phyloP scores from a whole-genome alignment of 1,140 invertebrate species.

The Habropoda laboriosa region DNA sequence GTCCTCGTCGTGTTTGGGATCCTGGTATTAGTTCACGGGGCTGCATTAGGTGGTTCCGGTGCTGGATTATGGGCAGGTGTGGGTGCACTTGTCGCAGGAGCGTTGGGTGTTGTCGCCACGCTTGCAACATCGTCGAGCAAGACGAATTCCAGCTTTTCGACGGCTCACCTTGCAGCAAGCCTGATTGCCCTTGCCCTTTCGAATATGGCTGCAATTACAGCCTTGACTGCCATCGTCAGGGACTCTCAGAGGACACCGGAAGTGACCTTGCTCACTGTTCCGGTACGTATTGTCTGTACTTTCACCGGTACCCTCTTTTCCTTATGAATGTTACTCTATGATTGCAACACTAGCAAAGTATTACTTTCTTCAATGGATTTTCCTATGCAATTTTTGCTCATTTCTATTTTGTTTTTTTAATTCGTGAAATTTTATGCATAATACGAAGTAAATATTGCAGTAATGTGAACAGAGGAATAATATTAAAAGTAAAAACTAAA shows the following conservation, averaged over 20 bases:
- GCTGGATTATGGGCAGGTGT: constrained; percentile 82
- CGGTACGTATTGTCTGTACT: constrained; percentile 66
- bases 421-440: background rate
- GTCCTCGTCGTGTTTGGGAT: constrained; percentile 81
- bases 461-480: no score
- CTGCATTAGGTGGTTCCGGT: constrained; percentile 79
- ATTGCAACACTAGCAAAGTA: no score
- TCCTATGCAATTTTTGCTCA: background rate
- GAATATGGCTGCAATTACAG: constrained; percentile 80
- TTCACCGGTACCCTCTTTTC: background rate
- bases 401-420: background rate
- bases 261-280: constrained; percentile 67
- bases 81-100: constrained; percentile 78
- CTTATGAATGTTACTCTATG: background rate
- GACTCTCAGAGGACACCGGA: constrained; percentile 77
- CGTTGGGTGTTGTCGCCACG: constrained; percentile 76
- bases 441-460: no score
- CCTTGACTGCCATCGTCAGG: constrained; percentile 77
- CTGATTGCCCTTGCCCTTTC: constrained; percentile 77
- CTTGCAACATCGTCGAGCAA: constrained; percentile 71
- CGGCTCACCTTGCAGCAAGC: constrained; percentile 77
- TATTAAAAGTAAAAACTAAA: no score
- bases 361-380: background rate
- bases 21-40: constrained; percentile 79
- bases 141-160: constrained; percentile 74